Evolutionary conservation across 2,797 vertebrate genomes (phyloP).

Genomic region (Chromis chromis): DNA sequence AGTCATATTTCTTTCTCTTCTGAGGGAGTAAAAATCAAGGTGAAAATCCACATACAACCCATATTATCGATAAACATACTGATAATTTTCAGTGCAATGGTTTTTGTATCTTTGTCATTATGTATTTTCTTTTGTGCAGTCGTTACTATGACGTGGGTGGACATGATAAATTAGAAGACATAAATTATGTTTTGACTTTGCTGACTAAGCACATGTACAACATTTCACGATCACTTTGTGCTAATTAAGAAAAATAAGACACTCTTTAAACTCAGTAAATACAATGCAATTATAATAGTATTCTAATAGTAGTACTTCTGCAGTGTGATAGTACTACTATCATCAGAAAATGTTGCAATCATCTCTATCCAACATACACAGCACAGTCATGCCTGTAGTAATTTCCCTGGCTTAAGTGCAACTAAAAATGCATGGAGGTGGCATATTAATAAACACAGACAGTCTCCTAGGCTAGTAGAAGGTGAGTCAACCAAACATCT

Average conservation of each 20-base stretch:
- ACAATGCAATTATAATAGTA: no score
- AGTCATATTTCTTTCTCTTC: not conserved
- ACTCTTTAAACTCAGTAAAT: no score
- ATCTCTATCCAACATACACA: no score
- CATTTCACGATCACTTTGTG: no score
- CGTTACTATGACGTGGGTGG: no score
- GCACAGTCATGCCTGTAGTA: no score
- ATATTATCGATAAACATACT: not conserved
- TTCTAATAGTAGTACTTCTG: no score
- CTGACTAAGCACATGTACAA: not conserved
- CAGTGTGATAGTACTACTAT: no score
- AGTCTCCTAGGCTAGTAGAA: not conserved
- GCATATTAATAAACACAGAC: constrained; percentile 16
- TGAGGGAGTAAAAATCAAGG: not conserved
- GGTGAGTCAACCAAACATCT: constrained; percentile 31
- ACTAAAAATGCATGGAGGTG: not conserved
- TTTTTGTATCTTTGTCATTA: no score
- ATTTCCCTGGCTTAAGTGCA: not conserved
- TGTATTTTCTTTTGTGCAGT: no score
- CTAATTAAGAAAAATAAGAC: no score
- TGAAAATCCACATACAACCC: not conserved
- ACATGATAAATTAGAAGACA: not conserved
- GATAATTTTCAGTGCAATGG: not conserved
- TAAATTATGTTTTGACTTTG: not conserved
- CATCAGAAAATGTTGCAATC: no score